Conservation (phyloP, 2,113 vertebrate genomes). For the Gnathonemus longibarbis region DNA sequence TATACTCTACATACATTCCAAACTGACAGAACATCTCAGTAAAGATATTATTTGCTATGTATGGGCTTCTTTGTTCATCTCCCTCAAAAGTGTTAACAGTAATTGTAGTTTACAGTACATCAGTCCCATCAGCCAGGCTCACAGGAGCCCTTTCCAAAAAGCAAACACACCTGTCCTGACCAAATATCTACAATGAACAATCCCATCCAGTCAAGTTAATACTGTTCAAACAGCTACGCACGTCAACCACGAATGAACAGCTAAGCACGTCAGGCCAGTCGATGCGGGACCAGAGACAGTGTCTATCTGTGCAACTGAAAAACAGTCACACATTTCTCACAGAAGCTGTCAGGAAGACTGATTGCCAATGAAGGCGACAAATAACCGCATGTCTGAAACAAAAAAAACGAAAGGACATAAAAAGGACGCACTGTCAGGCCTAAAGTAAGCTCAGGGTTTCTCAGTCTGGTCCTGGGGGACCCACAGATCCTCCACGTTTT, state of each 20-base stretch:
- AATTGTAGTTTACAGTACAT: background rate
- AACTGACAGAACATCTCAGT: background rate
- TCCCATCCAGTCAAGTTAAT: background rate
- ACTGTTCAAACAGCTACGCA: background rate
- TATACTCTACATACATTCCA: background rate
- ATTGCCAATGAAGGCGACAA: background rate
- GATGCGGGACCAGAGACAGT: background rate
- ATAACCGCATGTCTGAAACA: background rate
- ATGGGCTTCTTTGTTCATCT: background rate
- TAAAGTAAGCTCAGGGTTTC: background rate
- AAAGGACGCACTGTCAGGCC: conserved; percentile 4
- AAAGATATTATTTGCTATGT: background rate
- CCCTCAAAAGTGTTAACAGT: background rate
- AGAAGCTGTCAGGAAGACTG: conserved; percentile 1
- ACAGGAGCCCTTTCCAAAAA: background rate
- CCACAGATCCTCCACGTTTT: background rate
- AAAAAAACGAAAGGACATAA: background rate
- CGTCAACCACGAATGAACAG: background rate
- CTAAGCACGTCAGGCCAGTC: background rate
- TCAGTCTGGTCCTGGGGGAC: background rate
- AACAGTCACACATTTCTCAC: background rate
- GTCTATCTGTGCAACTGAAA: background rate
- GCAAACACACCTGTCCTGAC: background rate
- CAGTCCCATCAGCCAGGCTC: background rate
- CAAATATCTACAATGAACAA: background rate